These are phyloP conservation scores for Siniperca knerii DNA, from an alignment of 2,113 vertebrate species.

Conservation along the genomic window DNA sequence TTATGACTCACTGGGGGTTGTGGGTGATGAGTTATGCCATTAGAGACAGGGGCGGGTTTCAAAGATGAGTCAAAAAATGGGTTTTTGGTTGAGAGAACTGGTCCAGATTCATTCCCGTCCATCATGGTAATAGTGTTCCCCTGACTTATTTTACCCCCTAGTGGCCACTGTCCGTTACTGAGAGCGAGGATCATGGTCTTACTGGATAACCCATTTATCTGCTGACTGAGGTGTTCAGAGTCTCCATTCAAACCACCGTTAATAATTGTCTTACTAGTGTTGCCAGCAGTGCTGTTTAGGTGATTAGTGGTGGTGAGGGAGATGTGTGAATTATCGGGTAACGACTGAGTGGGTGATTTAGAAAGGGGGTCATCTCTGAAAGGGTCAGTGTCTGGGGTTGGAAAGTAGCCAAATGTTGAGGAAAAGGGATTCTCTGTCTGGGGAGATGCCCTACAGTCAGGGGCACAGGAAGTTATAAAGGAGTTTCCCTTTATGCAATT, in stretches of 20 bases:
- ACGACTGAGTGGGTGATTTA: conserved; percentile 75
- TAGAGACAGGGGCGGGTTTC: conserved; percentile 79
- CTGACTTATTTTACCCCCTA: conserved; percentile 77
- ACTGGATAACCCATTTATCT: conserved; percentile 89
- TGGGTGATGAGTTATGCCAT: conserved; percentile 77
- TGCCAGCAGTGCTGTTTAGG: conserved; percentile 73
- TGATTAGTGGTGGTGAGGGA: conserved; percentile 77
- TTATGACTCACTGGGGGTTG: conserved; percentile 66
- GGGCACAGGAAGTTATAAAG: conserved; percentile 84
- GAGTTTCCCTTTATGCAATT: conserved; percentile 91
- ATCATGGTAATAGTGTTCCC: conserved; percentile 82
- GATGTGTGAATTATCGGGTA: conserved; percentile 77
- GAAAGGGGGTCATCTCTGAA: conserved; percentile 93
- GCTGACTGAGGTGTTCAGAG: conserved; percentile 84
- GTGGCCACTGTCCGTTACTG: conserved; percentile 85
- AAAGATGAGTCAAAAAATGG: conserved; percentile 85
- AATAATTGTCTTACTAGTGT: conserved; percentile 66
- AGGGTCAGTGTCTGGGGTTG: conserved; percentile 91
- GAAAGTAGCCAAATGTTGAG: conserved; percentile 91
- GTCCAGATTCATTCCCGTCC: conserved; percentile 82
- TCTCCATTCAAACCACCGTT: conserved; percentile 84
- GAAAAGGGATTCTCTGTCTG: conserved; percentile 87
- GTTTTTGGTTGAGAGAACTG: conserved; percentile 76
- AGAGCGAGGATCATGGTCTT: conserved; percentile 87
- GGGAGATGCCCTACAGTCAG: conserved; percentile 84